Evolutionary conservation across 2,888 invertebrate genomes (phyloP), one percentile per base, ranked within the genome.

Genomic region (Euclidia mi): DNA sequence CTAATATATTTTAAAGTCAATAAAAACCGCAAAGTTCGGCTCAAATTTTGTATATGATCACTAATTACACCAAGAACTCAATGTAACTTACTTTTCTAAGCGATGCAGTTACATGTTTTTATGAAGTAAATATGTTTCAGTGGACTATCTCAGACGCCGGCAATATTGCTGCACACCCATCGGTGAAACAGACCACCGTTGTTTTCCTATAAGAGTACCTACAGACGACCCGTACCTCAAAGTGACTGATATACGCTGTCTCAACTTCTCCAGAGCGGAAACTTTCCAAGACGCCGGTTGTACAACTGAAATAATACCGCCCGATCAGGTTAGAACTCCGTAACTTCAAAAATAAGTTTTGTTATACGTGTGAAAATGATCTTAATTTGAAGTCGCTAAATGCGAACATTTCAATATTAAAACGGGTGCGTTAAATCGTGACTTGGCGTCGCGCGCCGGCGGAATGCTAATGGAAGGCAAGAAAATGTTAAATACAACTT

Each of bases 261-360:
- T 91, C 29, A 90, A 91, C 84, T 89, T 89, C 81, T 84, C 88
- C 29, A 77, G 87, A 44, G 88, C 88, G n/a, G 85, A 88, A 85
- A 91, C 90, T 78, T 92, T 91, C 79, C 87, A 88, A 81, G 88
- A 91, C 61, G 71, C 72, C 44, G 84, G 85, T 56, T 91, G 92
- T 80, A 74, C 82, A 62, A 66, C 81, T 47, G 81, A 85, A 71
- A 81, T 75, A 61, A 79, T 78, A 71, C 71, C 79, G 15, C 84
- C 84, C 34, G 88, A 89, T 77, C 91, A 90, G 83, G 90, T 90
- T 60, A 76, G 43, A 55, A 47, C 18, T 52, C 17, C 10, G 35
- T 32, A 51, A 57, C 47, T 32, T 3, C n/a, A 32, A 20, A 49
- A 74, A 41, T 35, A 58, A 73, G 57, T 70, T 72, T 61, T 61